A percentile compares a stretch with the other conserved stretches of the same genome.
Conservation (phyloP, 2,888 invertebrate species). For the Archaeoteleia sp. region DNA sequence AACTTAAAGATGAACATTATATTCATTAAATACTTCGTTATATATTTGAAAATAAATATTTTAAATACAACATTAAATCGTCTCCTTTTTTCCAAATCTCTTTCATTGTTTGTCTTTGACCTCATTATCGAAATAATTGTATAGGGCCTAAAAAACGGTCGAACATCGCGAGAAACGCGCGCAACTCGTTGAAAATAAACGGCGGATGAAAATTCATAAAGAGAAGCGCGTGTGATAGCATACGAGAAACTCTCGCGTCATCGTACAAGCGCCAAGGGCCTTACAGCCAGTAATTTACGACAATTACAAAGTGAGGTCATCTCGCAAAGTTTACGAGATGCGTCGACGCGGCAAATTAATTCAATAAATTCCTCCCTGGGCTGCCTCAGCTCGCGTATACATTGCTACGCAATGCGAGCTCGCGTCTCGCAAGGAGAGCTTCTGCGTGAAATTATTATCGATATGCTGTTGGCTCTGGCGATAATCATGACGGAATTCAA, state of each 20-base stretch:
- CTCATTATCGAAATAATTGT: no score
- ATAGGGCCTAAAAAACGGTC: no score
- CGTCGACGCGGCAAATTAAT: constrained; percentile 74
- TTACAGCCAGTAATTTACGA: constrained; percentile 57
- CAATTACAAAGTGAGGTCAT: constrained; percentile 75
- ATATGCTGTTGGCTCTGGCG: constrained; percentile 15
- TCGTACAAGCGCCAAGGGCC: constrained; percentile 48
- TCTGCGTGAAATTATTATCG: constrained; percentile 48
- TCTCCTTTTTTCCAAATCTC: no score
- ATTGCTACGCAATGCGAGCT: constrained; percentile 37
- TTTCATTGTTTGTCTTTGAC: no score
- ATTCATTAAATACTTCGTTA: no score
- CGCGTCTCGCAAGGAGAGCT: constrained; percentile 25
- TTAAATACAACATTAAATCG: no score
- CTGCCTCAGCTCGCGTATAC: constrained; percentile 49
- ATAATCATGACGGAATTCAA: constrained; percentile 29
- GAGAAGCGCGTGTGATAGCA: constrained; percentile 29
- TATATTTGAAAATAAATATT: no score
- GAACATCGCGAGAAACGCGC: background rate
- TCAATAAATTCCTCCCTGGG: constrained; percentile 72
- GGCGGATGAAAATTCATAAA: constrained; percentile 36
- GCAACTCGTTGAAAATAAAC: constrained; percentile 20
- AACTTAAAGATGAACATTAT: no score
- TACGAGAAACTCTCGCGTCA: constrained; percentile 39
- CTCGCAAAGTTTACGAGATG: constrained; percentile 72